Conservation (phyloP, 2,888 invertebrate genomes). For the Rambutsinella grinnellia region DNA sequence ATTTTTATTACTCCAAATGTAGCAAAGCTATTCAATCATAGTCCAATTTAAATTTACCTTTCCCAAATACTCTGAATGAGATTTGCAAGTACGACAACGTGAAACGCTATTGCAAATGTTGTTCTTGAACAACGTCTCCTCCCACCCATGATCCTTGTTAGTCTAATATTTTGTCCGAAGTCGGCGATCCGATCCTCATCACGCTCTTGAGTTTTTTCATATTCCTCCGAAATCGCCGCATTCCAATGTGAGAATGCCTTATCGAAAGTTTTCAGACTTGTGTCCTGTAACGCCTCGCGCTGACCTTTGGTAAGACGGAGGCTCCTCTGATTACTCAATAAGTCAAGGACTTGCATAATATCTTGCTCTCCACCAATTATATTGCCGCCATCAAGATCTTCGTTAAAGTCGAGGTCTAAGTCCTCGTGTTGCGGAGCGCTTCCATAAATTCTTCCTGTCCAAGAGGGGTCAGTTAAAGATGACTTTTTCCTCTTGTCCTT, state of each 20-base stretch:
- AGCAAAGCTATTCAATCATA: too few species aligned
- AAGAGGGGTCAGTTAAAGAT: too few species aligned
- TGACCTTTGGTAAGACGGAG: slow-evolving; percentile 22
- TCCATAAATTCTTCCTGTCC: too few species aligned
- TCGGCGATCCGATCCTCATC: slow-evolving; percentile 29
- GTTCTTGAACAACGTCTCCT: slow-evolving; percentile 5
- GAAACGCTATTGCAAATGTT: slow-evolving; percentile 16
- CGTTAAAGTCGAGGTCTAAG: not conserved
- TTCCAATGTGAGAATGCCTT: slow-evolving; percentile 17
- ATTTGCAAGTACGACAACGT: slow-evolving; percentile 31
- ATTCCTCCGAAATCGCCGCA: not conserved
- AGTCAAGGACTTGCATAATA: slow-evolving; percentile 6
- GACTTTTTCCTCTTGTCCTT: too few species aligned
- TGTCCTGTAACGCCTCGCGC: not conserved
- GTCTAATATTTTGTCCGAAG: slow-evolving; percentile 22
- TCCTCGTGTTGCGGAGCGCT: too few species aligned
- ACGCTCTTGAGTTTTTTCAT: slow-evolving; percentile 6
- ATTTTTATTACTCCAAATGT: not conserved
- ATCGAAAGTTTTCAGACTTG: slow-evolving; percentile 3
- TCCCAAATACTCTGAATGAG: slow-evolving; percentile 34
- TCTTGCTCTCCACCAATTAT: slow-evolving; percentile 12
- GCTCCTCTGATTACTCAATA: not conserved
- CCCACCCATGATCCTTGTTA: not conserved
- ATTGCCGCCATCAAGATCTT: not conserved
- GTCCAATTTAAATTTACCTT: slow-evolving; percentile 20